A percentile compares a stretch with the other conserved stretches of the same genome.
These are phyloP conservation scores for Hetaerina americana DNA, from an alignment of 1,140 invertebrate genomes.

Conservation along the genomic window DNA sequence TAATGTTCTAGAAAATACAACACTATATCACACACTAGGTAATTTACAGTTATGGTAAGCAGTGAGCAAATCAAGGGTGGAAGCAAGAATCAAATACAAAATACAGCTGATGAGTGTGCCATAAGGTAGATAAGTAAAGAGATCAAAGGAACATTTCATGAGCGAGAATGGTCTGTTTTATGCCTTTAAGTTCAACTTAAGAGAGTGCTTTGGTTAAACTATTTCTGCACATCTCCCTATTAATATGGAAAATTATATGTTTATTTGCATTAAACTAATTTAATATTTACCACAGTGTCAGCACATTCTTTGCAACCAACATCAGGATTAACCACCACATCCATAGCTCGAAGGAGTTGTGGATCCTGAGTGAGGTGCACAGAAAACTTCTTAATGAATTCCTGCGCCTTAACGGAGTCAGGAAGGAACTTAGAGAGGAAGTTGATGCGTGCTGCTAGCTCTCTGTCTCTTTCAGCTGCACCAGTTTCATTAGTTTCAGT, in stretches of 20 bases:
- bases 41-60: no score
- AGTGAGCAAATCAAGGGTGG: no score
- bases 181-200: neutral
- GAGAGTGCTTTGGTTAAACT: no score
- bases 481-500: neutral
- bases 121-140: no score
- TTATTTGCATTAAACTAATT: slow-evolving; percentile 21
- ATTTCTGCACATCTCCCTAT: neutral
- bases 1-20: no score
- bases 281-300: slow-evolving; percentile 56
- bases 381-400: slow-evolving; percentile 83
- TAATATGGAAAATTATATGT: neutral
- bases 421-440: slow-evolving; percentile 64
- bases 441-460: slow-evolving; percentile 42
- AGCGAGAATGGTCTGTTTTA: neutral
- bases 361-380: slow-evolving; percentile 64
- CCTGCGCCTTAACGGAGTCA: slow-evolving; percentile 82
- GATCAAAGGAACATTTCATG: no score
- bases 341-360: slow-evolving; percentile 66
- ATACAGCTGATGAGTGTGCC: no score
- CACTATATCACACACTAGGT: no score
- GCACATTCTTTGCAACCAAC: slow-evolving; percentile 85
- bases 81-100: no score
- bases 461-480: slow-evolving; percentile 47
- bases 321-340: slow-evolving; percentile 70